Conservation (phyloP, 2,888 invertebrate genomes). For the Pterostichus niger region DNA sequence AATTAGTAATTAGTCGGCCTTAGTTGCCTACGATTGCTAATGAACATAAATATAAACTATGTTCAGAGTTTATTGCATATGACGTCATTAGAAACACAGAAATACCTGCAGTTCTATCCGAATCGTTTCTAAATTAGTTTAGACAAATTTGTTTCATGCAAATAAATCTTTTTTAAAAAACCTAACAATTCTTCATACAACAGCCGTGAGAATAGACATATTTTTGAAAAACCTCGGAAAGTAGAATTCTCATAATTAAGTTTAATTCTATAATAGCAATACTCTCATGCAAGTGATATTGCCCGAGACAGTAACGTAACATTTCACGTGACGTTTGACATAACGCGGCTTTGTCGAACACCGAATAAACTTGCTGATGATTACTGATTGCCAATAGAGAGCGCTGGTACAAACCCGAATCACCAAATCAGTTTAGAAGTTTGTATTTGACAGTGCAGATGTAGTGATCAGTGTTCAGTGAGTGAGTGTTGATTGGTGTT, state of each 20-base stretch:
- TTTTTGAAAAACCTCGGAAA: not conserved
- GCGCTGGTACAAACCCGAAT: constrained; percentile 12
- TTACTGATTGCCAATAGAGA: constrained; percentile 38
- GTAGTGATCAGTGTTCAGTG: constrained; percentile 7
- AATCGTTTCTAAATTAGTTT: too few relatives aligned
- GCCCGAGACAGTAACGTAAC: constrained; percentile 14
- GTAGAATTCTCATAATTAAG: constrained; percentile 25
- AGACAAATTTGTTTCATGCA: too few relatives aligned
- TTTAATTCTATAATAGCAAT: not conserved
- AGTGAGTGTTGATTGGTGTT: not conserved
- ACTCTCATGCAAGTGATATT: constrained; percentile 11
- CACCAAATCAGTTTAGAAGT: constrained; percentile 16
- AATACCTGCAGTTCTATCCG: too few relatives aligned
- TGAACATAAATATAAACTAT: too few relatives aligned
- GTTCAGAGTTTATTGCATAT: too few relatives aligned
- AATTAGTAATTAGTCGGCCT: too few relatives aligned
- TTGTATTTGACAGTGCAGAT: constrained; percentile 10
- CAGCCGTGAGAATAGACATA: not conserved
- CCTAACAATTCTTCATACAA: not conserved
- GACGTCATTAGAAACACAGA: too few relatives aligned
- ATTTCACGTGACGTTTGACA: constrained; percentile 23
- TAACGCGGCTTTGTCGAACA: not conserved
- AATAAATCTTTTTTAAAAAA: not conserved
- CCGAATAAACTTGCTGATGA: constrained; percentile 26
- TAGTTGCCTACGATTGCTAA: too few relatives aligned